phyloP scores from a whole-genome alignment of 2,797 vertebrate species.

The Cyprinodon diabolis region DNA sequence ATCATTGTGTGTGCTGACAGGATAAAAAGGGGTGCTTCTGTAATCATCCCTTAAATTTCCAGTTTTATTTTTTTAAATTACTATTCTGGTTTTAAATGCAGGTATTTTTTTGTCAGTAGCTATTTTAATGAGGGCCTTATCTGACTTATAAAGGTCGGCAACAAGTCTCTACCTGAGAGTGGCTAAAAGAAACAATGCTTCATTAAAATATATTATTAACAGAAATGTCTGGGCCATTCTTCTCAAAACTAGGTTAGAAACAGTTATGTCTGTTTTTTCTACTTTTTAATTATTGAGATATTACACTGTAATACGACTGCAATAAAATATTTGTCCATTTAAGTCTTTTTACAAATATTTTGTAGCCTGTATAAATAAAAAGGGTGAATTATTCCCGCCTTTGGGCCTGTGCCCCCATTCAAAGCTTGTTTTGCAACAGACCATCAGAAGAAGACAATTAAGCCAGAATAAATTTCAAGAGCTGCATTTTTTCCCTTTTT shows the following conservation, averaged over 20 bases:
- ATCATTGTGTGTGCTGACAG: background rate
- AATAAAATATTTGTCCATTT: background rate
- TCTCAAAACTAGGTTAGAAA: too few species aligned
- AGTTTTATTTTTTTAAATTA: background rate
- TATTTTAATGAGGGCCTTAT: background rate
- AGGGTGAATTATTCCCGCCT: constrained; percentile 1
- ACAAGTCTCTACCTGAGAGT: background rate
- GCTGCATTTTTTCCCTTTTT: background rate
- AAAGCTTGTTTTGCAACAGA: background rate
- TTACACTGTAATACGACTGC: background rate
- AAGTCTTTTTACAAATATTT: background rate
- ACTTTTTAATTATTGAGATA: background rate
- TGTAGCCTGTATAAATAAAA: background rate
- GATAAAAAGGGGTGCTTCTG: too few species aligned
- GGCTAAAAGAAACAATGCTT: background rate
- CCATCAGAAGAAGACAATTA: constrained; percentile 18
- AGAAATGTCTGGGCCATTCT: too few species aligned
- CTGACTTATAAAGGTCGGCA: background rate
- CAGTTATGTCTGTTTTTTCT: too few species aligned
- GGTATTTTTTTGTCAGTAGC: background rate
- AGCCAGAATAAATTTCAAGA: constrained; percentile 15
- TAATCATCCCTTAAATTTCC: background rate
- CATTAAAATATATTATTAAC: too few species aligned
- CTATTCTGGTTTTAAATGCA: background rate
- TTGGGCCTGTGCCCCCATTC: constrained; percentile 15